Conservation (phyloP, 1,140 invertebrate genomes). For the Ceratosolen solmsi region DNA sequence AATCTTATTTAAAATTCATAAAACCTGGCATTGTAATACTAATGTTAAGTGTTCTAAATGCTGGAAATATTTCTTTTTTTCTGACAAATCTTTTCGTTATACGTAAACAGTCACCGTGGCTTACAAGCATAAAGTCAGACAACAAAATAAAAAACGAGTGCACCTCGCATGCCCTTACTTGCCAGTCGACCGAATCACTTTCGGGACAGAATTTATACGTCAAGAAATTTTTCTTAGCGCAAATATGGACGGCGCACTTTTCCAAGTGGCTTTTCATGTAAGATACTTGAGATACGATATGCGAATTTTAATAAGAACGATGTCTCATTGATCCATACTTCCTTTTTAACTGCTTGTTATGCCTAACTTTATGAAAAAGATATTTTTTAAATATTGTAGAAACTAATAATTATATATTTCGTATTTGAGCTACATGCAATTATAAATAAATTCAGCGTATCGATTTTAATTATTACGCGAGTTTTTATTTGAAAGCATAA, state of each 20-base stretch:
- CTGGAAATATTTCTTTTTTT: background rate
- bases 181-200: slow-evolving; percentile 58
- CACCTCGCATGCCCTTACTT: slow-evolving; percentile 52
- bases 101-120: slow-evolving; percentile 49
- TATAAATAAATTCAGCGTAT: too few relatives aligned
- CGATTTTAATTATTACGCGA: too few relatives aligned
- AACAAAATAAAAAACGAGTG: slow-evolving; percentile 59
- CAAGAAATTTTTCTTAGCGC: slow-evolving; percentile 59
- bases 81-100: background rate
- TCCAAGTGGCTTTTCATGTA: slow-evolving; percentile 59
- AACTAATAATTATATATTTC: too few relatives aligned
- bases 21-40: background rate
- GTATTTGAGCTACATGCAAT: too few relatives aligned
- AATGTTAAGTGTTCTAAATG: background rate
- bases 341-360: too few relatives aligned
- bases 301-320: slow-evolving; percentile 53
- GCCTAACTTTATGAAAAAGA: too few relatives aligned
- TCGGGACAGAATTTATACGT: slow-evolving; percentile 59
- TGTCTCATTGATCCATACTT: too few relatives aligned
- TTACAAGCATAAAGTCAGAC: slow-evolving; percentile 58
- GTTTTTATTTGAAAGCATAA: too few relatives aligned
- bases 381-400: too few relatives aligned
- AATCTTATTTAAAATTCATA: slow-evolving; percentile 8
- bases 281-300: slow-evolving; percentile 54
- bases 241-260: slow-evolving; percentile 54